phyloP scores from a whole-genome alignment of 35 echinoderm and acorn worm genomes.

The Holothuria glaberrima region DNA sequence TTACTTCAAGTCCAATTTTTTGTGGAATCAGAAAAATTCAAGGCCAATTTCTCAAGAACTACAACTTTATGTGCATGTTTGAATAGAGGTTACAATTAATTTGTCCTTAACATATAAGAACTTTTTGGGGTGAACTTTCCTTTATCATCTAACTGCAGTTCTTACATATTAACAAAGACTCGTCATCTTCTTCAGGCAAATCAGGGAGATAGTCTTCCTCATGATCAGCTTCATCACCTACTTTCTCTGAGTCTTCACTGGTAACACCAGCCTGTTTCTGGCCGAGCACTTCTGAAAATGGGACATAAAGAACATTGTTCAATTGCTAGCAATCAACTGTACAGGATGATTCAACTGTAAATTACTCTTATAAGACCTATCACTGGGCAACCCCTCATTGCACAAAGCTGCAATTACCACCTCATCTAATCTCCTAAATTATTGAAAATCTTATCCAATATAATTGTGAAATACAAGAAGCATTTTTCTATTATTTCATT shows the following conservation, averaged over 20 bases:
- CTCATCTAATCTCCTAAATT: neutral
- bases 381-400: neutral
- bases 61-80: neutral
- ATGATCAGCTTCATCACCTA: neutral
- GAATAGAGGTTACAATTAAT: neutral
- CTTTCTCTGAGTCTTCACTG: neutral
- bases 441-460: neutral
- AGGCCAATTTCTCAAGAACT: neutral
- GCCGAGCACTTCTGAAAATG: conserved; percentile 1
- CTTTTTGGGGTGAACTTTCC: neutral
- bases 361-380: neutral
- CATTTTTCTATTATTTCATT: neutral
- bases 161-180: neutral
- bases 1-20: neutral
- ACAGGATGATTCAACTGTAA: neutral
- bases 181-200: conserved; percentile 15
- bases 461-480: neutral
- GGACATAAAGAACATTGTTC: neutral
- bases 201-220: conserved; percentile 17
- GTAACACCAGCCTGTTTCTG: neutral
- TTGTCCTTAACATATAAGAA: neutral
- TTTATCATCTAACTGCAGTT: neutral
- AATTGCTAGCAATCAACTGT: neutral
- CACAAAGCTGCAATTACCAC: neutral
- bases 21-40: neutral